Evolutionary conservation across 2,113 vertebrate species (phyloP).

Genomic region (Bubo scandiacus): DNA sequence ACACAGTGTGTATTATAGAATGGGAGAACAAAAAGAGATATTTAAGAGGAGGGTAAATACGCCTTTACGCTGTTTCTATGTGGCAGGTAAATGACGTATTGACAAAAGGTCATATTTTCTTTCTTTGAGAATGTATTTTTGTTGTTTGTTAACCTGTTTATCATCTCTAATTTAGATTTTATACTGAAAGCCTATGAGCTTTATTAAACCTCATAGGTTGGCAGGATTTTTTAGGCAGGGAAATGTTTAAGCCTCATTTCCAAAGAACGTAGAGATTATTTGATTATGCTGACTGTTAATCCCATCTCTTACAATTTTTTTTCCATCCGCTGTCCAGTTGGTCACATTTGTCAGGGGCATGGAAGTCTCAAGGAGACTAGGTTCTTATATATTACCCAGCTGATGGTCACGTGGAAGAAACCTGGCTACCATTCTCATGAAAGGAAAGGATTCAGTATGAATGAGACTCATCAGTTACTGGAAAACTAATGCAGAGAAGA

Average conservation of each 20-base stretch:
- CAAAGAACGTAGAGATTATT: background rate
- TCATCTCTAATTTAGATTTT: background rate
- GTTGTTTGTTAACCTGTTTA: background rate
- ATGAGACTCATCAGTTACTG: background rate
- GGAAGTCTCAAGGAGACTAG: background rate
- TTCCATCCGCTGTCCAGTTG: background rate
- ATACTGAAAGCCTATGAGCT: background rate
- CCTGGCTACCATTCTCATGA: background rate
- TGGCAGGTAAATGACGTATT: background rate
- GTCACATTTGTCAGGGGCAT: background rate
- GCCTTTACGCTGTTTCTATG: background rate
- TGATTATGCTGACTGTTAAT: background rate
- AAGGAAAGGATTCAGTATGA: background rate
- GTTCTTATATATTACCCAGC: background rate
- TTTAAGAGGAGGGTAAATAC: background rate
- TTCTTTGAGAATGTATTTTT: background rate
- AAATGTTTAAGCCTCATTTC: background rate
- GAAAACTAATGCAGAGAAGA: background rate
- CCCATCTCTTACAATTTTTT: background rate
- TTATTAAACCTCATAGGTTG: background rate
- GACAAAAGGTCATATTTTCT: background rate
- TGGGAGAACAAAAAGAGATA: background rate
- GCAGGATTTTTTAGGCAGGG: background rate
- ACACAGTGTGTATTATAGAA: background rate
- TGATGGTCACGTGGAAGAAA: background rate